These are phyloP conservation scores for Mastomys natalensis DNA, from an alignment of 2,113 vertebrate species.

Conservation along the genomic window DNA sequence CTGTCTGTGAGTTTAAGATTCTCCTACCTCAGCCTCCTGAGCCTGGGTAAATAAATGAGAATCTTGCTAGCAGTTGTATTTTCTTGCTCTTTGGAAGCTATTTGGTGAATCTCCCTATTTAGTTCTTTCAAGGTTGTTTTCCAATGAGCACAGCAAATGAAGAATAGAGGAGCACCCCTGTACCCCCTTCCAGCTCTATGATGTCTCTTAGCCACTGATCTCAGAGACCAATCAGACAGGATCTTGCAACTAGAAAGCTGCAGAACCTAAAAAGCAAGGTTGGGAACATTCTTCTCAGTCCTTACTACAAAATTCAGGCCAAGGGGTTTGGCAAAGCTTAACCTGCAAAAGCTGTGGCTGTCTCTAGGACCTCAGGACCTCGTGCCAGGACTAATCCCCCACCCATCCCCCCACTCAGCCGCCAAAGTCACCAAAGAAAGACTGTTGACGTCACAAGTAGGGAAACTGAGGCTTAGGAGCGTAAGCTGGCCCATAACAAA, in stretches of 20 bases:
- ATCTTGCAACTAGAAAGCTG: background rate
- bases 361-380: background rate
- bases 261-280: background rate
- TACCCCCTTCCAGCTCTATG: background rate
- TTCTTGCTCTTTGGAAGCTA: background rate
- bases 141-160: background rate
- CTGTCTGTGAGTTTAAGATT: background rate
- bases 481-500: background rate
- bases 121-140: background rate
- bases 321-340: background rate
- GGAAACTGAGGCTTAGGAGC: background rate
- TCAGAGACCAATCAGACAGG: background rate
- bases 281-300: background rate
- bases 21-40: background rate
- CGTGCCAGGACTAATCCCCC: accelerated
- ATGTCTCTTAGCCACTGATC: background rate
- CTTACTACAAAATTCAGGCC: background rate
- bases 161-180: background rate
- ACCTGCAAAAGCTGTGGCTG: background rate
- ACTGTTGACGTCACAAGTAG: background rate
- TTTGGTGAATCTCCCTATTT: too few species aligned
- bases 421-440: background rate
- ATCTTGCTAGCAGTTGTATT: background rate
- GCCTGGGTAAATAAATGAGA: background rate
- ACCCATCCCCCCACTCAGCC: background rate